A percentile compares a stretch with the other conserved stretches of the same genome.
These are phyloP conservation scores for Thecophora atra DNA, from an alignment of 2,888 invertebrate genomes.

Conservation along the genomic window DNA sequence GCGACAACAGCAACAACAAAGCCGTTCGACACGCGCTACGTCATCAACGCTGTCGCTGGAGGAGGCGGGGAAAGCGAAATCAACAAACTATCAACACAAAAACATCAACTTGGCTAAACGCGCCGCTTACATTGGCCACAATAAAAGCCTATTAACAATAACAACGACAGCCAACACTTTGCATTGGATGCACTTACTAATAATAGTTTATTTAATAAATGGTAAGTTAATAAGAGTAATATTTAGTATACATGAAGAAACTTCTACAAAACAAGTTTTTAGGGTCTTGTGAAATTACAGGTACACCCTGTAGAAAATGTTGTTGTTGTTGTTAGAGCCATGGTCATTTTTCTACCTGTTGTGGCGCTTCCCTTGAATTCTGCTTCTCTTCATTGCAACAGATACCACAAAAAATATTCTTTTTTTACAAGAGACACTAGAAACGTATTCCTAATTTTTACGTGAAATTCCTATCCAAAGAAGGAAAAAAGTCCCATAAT, in stretches of 20 bases:
- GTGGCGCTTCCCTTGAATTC: not conserved
- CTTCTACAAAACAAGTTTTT: not conserved
- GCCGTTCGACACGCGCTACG: not conserved
- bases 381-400: not conserved
- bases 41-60: not conserved
- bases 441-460: too few relatives aligned
- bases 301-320: not conserved
- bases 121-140: not conserved
- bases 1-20: not conserved
- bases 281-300: not conserved
- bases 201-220: conserved; percentile 59
- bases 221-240: conserved; percentile 50
- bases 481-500: too few relatives aligned
- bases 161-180: conserved; percentile 27
- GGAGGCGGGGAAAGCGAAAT: not conserved
- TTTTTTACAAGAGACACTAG: not conserved
- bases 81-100: not conserved
- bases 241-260: not conserved
- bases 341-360: conserved; percentile 1
- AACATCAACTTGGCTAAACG: not conserved
- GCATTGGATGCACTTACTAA: conserved; percentile 56
- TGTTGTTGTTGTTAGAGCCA: not conserved
- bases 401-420: not conserved
- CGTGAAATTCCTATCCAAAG: too few relatives aligned
- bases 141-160: conserved; percentile 6